A percentile compares a stretch with the other conserved stretches of the same genome.
These are phyloP conservation scores for Potorous gilbertii DNA, from an alignment of 2,797 vertebrate species.

Conservation along the genomic window DNA sequence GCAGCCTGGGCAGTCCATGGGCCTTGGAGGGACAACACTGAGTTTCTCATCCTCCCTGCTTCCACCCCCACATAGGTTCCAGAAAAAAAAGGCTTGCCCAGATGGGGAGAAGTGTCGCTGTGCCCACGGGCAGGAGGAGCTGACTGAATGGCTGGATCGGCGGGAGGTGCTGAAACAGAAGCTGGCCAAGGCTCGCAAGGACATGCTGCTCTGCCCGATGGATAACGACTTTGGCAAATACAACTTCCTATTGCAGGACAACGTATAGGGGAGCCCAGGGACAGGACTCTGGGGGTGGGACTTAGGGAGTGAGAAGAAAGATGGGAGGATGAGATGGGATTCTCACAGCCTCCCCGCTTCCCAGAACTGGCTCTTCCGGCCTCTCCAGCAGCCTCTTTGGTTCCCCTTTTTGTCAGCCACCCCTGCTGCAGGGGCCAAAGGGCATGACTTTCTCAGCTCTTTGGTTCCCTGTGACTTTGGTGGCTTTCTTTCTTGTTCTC, in stretches of 20 bases:
- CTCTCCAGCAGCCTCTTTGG: background rate
- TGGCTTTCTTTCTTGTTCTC: background rate
- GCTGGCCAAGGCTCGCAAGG: conserved; percentile 92
- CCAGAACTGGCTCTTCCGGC: background rate
- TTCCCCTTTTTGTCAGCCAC: background rate
- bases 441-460: background rate
- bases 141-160: conserved; percentile 93
- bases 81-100: conserved; percentile 87
- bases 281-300: conserved; percentile 48
- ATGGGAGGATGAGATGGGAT: conserved; percentile 27
- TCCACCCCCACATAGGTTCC: conserved; percentile 80
- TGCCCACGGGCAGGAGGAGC: conserved; percentile 92
- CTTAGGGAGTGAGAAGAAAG: conserved; percentile 64
- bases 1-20: background rate
- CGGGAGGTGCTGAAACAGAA: conserved; percentile 92
- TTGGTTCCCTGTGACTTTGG: background rate
- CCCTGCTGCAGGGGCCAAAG: background rate
- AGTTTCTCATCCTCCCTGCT: conserved; percentile 34
- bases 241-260: conserved; percentile 93
- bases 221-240: conserved; percentile 96
- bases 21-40: background rate
- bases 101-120: conserved; percentile 93
- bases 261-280: conserved; percentile 68
- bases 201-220: conserved; percentile 92
- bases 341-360: background rate